Conservation (phyloP, 1,140 invertebrate genomes). For the Drosophila oshimai region DNA sequence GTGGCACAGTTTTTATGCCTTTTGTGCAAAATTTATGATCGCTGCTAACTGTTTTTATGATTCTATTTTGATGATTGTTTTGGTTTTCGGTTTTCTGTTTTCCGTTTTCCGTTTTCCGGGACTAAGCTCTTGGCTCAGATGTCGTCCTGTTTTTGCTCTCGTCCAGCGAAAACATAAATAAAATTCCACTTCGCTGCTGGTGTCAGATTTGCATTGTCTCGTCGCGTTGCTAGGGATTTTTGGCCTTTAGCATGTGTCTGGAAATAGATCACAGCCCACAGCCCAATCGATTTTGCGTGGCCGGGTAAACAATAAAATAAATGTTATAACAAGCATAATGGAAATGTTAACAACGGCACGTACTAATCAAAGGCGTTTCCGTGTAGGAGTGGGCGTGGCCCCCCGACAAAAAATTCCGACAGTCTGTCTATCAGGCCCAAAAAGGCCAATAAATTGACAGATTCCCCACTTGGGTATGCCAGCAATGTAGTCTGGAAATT, state of each 20-base stretch:
- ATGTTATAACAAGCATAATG: slow-evolving; percentile 58
- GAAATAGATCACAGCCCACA: slow-evolving; percentile 37
- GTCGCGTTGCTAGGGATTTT: slow-evolving; percentile 31
- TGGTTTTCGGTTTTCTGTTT: slow-evolving; percentile 47
- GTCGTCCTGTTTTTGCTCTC: slow-evolving; percentile 1
- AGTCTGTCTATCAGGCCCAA: slow-evolving; percentile 25
- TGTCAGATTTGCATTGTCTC: slow-evolving; percentile 46
- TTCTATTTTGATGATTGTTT: slow-evolving; percentile 76
- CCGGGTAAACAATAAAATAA: slow-evolving; percentile 42
- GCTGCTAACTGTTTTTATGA: slow-evolving; percentile 77
- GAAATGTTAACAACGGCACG: slow-evolving; percentile 57
- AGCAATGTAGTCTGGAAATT: slow-evolving; percentile 56
- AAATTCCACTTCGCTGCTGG: slow-evolving; percentile 39
- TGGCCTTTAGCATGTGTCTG: slow-evolving; percentile 35
- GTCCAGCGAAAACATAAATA: slow-evolving; percentile 58
- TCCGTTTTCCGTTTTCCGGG: slow-evolving; percentile 5
- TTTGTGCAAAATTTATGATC: slow-evolving; percentile 69
- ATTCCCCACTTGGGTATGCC: slow-evolving; percentile 48
- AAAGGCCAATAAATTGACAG: slow-evolving; percentile 29
- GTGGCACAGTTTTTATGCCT: slow-evolving; percentile 64
- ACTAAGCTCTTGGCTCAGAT: slow-evolving; percentile 28
- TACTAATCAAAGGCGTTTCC: slow-evolving; percentile 50
- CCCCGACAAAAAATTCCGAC: slow-evolving; percentile 38
- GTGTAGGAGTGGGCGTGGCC: neutral
- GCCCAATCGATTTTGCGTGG: slow-evolving; percentile 22